These are phyloP conservation scores for Barbus barbus DNA, from an alignment of 2,113 vertebrate species.

Conservation along the genomic window DNA sequence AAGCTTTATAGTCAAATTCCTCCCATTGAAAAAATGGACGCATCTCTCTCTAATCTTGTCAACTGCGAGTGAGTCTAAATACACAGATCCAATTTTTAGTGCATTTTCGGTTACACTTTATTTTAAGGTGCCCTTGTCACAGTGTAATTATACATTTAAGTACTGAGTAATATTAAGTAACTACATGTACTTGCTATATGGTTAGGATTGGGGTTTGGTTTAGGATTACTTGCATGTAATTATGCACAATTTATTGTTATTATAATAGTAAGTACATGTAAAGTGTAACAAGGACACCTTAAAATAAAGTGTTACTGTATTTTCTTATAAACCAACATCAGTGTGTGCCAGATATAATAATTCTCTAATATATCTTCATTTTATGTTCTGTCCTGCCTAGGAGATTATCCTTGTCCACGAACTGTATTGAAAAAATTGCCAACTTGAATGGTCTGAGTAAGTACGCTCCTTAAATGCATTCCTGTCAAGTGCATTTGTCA, in stretches of 20 bases:
- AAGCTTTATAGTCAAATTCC: constrained; percentile 92
- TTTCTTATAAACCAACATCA: background rate
- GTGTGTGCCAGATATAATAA: constrained; percentile 1
- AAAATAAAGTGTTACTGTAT: background rate
- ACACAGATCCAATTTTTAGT: background rate
- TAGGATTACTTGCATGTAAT: no score
- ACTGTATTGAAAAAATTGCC: constrained; percentile 97
- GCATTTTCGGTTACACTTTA: no score
- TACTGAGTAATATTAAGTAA: no score
- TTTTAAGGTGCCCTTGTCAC: no score
- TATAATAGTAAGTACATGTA: no score
- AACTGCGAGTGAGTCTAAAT: constrained; percentile 88
- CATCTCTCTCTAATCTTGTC: constrained; percentile 82
- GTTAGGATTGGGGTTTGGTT: no score
- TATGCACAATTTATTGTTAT: no score
- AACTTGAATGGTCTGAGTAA: constrained; percentile 94
- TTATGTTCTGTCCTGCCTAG: constrained; percentile 69
- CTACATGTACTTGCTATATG: no score
- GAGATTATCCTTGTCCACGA: constrained; percentile 93
- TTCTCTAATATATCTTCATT: background rate
- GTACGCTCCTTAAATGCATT: constrained; percentile 61
- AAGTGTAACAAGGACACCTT: no score
- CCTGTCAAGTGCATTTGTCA: background rate
- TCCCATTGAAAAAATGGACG: constrained; percentile 94
- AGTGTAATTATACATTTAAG: no score